Conservation (phyloP, 1,140 invertebrate species). For the Drosophila guanche region DNA sequence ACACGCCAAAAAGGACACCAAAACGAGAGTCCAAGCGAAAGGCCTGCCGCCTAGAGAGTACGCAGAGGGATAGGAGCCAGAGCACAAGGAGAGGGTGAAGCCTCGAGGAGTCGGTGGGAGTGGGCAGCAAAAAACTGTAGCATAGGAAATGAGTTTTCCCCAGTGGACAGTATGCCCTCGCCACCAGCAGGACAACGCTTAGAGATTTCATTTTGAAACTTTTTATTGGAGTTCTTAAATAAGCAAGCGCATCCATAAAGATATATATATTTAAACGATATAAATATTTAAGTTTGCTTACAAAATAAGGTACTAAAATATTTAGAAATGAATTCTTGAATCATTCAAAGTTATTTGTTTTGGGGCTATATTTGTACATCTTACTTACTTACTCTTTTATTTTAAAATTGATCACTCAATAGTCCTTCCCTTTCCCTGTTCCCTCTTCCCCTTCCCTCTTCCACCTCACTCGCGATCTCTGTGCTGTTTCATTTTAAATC, state of each 20-base stretch:
- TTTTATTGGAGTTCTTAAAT: constrained; percentile 24
- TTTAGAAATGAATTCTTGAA: not conserved
- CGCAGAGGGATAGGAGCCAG: constrained; percentile 4
- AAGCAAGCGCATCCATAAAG: not conserved
- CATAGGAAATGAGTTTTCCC: constrained; percentile 53
- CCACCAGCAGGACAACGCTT: constrained; percentile 11
- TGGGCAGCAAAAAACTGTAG: constrained; percentile 36
- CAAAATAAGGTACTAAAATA: not conserved
- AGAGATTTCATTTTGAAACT: constrained; percentile 47
- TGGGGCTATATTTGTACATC: too few relatives aligned
- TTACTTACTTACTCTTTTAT: constrained; percentile 1
- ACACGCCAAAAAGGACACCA: constrained; percentile 1
- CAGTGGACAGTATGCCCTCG: not conserved
- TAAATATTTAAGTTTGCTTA: too few relatives aligned
- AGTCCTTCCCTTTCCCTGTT: constrained; percentile 21
- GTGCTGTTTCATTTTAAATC: constrained; percentile 42
- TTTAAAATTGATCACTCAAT: constrained; percentile 11
- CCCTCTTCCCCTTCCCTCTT: constrained; percentile 14
- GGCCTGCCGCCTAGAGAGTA: not conserved
- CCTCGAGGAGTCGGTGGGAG: constrained; percentile 7
- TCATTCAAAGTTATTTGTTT: too few relatives aligned
- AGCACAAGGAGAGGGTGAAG: not conserved
- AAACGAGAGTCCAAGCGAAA: constrained; percentile 3
- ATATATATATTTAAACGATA: constrained; percentile 28
- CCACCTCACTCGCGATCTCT: constrained; percentile 5